Conservation (phyloP, 1,140 invertebrate genomes). For the Nylanderia fulva region DNA sequence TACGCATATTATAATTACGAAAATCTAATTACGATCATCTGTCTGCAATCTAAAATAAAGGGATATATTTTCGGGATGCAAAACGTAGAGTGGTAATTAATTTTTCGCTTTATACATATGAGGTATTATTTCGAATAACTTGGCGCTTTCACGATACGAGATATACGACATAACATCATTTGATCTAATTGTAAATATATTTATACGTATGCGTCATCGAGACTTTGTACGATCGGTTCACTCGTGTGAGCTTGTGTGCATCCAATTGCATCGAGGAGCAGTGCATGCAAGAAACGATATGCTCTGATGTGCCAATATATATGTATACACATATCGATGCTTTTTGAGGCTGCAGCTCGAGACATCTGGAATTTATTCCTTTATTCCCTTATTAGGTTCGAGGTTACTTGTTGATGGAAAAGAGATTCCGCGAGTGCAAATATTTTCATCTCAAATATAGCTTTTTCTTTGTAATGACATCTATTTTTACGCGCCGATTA, state of each 20-base stretch:
- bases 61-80: neutral
- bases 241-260: conserved; percentile 47
- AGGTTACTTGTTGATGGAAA: neutral
- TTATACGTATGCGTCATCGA: conserved; percentile 31
- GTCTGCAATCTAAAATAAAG: neutral
- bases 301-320: conserved; percentile 35
- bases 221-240: conserved; percentile 26
- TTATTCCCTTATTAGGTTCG: neutral
- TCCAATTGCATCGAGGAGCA: conserved; percentile 53
- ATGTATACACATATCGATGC: conserved; percentile 46
- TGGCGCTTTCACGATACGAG: neutral
- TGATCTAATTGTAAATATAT: neutral
- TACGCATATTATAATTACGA: neutral
- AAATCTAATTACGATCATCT: neutral
- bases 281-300: conserved; percentile 52
- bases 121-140: neutral
- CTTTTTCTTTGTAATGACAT: neutral
- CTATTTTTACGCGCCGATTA: neutral
- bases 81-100: neutral
- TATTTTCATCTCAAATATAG: conserved; percentile 22
- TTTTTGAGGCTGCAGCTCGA: conserved; percentile 18
- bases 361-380: conserved; percentile 17
- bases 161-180: conserved; percentile 1
- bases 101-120: neutral
- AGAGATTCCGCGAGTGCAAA: neutral